These are phyloP conservation scores for Camponotus floridanus DNA, from an alignment of 1,140 invertebrate species.

Conservation along the genomic window DNA sequence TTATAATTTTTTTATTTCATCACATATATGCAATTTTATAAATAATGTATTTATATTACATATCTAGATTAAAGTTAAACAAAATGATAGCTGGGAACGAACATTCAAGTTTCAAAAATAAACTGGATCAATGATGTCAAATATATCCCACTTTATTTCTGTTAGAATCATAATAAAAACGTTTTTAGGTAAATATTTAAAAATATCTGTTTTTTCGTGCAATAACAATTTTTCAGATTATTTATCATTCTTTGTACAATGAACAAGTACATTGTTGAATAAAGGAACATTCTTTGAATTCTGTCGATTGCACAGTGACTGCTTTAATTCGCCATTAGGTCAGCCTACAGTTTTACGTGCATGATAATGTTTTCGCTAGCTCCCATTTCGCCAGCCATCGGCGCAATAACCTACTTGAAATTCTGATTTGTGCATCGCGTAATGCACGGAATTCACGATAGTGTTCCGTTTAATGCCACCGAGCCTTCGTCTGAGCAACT, in stretches of 20 bases:
- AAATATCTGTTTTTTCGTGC: background rate
- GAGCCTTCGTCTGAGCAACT: background rate
- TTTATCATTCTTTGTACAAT: background rate
- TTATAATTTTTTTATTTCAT: background rate
- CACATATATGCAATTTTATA: background rate
- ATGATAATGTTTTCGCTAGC: background rate
- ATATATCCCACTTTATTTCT: background rate
- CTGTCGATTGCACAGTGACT: slow-evolving; percentile 2
- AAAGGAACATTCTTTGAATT: slow-evolving; percentile 11
- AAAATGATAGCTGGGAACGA: background rate
- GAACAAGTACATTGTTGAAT: slow-evolving; percentile 2
- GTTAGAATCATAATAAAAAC: background rate
- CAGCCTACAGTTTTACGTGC: background rate
- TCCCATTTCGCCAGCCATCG: background rate
- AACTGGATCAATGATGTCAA: background rate
- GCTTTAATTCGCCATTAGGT: slow-evolving; percentile 57
- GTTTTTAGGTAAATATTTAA: slow-evolving; percentile 3
- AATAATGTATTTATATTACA: background rate
- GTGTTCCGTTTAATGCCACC: slow-evolving; percentile 54
- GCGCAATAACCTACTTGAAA: slow-evolving; percentile 60
- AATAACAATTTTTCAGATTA: background rate
- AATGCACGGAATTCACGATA: slow-evolving; percentile 32
- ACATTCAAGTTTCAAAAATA: background rate
- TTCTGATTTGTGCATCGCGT: slow-evolving; percentile 56
- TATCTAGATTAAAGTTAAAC: background rate